These are phyloP conservation scores for Callinectes sapidus DNA, from an alignment of 2,888 invertebrate genomes.

Conservation along the genomic window DNA sequence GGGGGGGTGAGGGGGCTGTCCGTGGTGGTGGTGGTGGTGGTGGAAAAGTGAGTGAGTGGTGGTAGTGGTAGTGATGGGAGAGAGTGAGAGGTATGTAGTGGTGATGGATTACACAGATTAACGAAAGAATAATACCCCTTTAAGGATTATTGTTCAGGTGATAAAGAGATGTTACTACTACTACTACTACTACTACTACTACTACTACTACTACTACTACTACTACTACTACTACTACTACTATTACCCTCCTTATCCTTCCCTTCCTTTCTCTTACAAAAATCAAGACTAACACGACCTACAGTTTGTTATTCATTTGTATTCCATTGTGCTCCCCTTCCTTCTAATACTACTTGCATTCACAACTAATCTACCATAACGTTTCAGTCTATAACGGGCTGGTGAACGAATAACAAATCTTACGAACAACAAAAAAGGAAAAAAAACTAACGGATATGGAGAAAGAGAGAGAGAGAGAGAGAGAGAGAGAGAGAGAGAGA, in stretches of 20 bases:
- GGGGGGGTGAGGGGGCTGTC: too few species aligned
- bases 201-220: slow-evolving; percentile 36
- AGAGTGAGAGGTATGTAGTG: neutral
- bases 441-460: neutral
- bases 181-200: slow-evolving; percentile 23
- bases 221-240: slow-evolving; percentile 37
- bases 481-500: neutral
- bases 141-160: too few species aligned
- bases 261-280: too few species aligned
- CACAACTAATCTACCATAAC: too few species aligned
- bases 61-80: neutral
- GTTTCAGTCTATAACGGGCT: too few species aligned
- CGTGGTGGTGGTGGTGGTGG: neutral
- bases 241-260: neutral
- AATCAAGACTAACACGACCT: too few species aligned
- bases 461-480: neutral
- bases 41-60: neutral
- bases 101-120: too few species aligned
- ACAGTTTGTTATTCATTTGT: too few species aligned
- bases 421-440: neutral
- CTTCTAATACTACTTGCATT: too few species aligned
- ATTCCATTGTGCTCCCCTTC: too few species aligned
- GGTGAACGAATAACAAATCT: neutral
- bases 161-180: neutral
- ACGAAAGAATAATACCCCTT: too few species aligned